A percentile compares a stretch with the other conserved stretches of the same genome.
These are phyloP conservation scores for Ectobius pallidus DNA, from an alignment of 2,888 invertebrate species.

Conservation along the genomic window DNA sequence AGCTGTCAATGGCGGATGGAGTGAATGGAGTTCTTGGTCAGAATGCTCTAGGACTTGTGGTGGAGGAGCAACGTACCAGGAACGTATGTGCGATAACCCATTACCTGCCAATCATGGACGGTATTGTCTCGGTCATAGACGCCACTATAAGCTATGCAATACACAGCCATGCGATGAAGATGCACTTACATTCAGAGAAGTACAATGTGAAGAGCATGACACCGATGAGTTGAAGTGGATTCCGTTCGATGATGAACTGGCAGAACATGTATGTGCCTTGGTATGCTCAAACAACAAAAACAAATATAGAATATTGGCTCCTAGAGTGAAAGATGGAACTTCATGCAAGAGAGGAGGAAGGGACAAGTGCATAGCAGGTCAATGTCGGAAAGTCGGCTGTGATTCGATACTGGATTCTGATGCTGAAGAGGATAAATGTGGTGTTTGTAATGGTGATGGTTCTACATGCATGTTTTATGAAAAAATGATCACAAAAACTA, in stretches of 20 bases:
- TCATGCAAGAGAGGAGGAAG: conserved; percentile 65
- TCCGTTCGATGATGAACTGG: background rate
- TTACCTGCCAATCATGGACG: conserved; percentile 65
- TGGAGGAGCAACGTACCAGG: conserved; percentile 64
- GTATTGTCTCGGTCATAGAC: conserved; percentile 68
- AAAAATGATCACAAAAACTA: background rate
- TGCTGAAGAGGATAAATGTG: conserved; percentile 69
- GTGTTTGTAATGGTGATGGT: conserved; percentile 72
- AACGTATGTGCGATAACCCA: conserved; percentile 68
- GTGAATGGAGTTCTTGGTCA: conserved; percentile 65
- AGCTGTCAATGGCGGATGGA: conserved; percentile 70
- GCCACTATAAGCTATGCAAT: conserved; percentile 80
- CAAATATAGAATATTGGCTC: conserved; percentile 52
- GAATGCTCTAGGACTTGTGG: conserved; percentile 68
- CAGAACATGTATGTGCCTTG: conserved; percentile 14
- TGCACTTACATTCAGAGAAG: background rate
- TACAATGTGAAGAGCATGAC: conserved; percentile 2
- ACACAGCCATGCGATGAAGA: conserved; percentile 48
- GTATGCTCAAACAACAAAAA: conserved; percentile 16
- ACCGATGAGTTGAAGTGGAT: background rate
- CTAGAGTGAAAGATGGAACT: conserved; percentile 68
- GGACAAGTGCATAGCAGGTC: conserved; percentile 68
- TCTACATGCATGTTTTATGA: background rate
- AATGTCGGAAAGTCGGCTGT: conserved; percentile 66
- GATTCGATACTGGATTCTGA: conserved; percentile 68